A percentile compares a stretch with the other conserved stretches of the same genome.
These are phyloP conservation scores for Acanthosepion esculentum DNA, from an alignment of 2,888 invertebrate species.

Conservation along the genomic window DNA sequence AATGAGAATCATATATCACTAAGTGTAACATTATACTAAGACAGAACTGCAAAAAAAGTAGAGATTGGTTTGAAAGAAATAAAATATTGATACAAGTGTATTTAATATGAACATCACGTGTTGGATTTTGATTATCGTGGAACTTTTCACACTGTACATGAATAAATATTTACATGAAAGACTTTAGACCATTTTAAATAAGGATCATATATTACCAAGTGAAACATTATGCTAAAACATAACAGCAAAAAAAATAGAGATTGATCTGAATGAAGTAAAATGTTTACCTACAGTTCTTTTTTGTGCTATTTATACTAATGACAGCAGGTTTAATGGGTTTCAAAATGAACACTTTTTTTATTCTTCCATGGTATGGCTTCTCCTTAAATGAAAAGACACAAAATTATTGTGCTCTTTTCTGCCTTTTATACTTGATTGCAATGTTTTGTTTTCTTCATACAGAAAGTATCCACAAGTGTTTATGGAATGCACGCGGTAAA, in stretches of 20 bases:
- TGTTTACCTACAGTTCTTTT: neutral
- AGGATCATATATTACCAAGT: neutral
- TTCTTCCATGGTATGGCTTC: neutral
- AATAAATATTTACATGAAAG: neutral
- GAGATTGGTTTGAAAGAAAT: neutral
- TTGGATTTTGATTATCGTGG: too few species aligned
- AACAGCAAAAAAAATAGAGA: neutral
- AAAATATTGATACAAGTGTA: neutral
- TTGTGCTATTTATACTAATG: neutral
- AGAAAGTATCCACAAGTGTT: conserved; percentile 10
- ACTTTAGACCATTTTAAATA: neutral
- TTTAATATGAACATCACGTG: too few species aligned
- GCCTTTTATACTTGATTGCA: neutral
- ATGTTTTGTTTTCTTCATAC: conserved; percentile 6
- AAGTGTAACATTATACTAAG: neutral
- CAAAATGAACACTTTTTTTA: neutral
- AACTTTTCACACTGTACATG: too few species aligned
- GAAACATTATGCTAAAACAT: neutral
- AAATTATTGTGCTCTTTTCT: neutral
- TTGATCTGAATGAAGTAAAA: neutral
- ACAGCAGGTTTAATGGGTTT: neutral
- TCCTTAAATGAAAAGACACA: neutral
- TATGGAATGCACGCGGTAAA: neutral
- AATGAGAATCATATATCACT: neutral
- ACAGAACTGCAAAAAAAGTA: neutral